Evolutionary conservation across 2,888 invertebrate species (phyloP).

Genomic region (Alitta virens): DNA sequence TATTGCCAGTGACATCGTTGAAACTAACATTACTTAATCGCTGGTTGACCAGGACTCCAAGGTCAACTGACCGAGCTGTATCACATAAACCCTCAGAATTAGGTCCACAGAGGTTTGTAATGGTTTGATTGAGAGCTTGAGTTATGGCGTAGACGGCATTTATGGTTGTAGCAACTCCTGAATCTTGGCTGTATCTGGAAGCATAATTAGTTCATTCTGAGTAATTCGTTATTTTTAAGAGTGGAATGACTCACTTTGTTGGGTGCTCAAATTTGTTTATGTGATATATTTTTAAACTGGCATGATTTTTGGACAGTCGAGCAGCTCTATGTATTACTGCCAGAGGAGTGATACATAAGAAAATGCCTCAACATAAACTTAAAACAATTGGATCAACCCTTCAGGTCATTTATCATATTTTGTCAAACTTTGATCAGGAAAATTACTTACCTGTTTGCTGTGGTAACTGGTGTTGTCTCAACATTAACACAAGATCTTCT

Average conservation of each 20-base stretch:
- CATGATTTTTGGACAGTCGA: too few species aligned
- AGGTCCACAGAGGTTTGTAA: constrained; percentile 41
- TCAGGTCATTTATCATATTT: too few species aligned
- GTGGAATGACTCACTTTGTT: too few species aligned
- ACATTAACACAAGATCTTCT: not conserved
- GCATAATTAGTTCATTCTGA: too few species aligned
- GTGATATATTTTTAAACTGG: too few species aligned
- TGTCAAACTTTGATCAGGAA: too few species aligned
- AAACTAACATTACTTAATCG: constrained; percentile 37
- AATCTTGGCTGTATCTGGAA: constrained; percentile 31
- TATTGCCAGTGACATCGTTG: constrained; percentile 30
- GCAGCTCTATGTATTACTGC: too few species aligned
- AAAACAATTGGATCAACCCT: too few species aligned
- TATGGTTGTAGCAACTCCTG: constrained; percentile 50
- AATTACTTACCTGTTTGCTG: constrained; percentile 3
- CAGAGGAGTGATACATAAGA: too few species aligned
- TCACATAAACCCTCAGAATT: constrained; percentile 45
- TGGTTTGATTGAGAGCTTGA: constrained; percentile 48
- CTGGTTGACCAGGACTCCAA: constrained; percentile 30
- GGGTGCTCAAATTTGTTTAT: too few species aligned
- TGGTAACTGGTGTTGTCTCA: not conserved
- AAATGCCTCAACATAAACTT: too few species aligned
- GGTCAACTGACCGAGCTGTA: constrained; percentile 30
- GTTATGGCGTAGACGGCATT: constrained; percentile 56
- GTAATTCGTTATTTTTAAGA: too few species aligned